Percentiles rank a stretch among this genome's conserved stretches.
Evolutionary conservation across 2,113 vertebrate species (phyloP).

Genomic region (Cavia porcellus): DNA sequence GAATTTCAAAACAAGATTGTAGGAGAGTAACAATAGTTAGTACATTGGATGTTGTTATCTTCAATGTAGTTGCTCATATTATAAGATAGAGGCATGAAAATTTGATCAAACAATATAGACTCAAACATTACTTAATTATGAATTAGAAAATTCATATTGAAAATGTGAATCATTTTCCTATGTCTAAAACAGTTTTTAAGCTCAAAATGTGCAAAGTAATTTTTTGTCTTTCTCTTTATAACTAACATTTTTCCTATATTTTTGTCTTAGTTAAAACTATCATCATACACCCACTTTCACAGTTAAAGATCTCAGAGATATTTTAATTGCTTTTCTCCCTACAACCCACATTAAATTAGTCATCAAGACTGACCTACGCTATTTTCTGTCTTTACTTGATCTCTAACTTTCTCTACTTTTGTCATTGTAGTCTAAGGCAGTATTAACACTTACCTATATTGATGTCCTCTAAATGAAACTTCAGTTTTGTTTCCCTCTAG

Average conservation of each 20-base stretch:
- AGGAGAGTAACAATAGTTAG: too few relatives aligned
- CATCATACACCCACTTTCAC: slow-evolving; percentile 33
- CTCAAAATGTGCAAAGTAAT: slow-evolving; percentile 33
- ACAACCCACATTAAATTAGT: slow-evolving; percentile 39
- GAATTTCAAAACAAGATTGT: too few relatives aligned
- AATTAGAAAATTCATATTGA: slow-evolving; percentile 21
- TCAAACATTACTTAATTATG: background rate
- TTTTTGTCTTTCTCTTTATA: background rate
- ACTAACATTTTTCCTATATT: slow-evolving; percentile 7
- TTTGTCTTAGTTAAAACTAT: background rate
- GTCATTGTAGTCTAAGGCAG: background rate
- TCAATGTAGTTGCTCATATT: too few relatives aligned
- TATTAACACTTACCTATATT: background rate
- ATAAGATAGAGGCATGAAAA: too few relatives aligned
- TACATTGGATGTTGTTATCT: too few relatives aligned
- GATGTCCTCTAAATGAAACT: background rate
- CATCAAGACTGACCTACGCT: background rate
- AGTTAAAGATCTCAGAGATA: slow-evolving; percentile 29
- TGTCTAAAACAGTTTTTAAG: background rate
- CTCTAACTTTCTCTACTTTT: background rate
- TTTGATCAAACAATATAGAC: too few relatives aligned
- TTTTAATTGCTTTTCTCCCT: background rate
- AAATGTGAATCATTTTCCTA: slow-evolving; percentile 39
- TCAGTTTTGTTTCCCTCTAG: background rate
- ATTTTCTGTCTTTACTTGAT: background rate